Percentiles rank a stretch among this genome's conserved stretches.
Evolutionary conservation across 1,140 invertebrate species (phyloP).

Genomic region (Leptestheria dahalacensis): DNA sequence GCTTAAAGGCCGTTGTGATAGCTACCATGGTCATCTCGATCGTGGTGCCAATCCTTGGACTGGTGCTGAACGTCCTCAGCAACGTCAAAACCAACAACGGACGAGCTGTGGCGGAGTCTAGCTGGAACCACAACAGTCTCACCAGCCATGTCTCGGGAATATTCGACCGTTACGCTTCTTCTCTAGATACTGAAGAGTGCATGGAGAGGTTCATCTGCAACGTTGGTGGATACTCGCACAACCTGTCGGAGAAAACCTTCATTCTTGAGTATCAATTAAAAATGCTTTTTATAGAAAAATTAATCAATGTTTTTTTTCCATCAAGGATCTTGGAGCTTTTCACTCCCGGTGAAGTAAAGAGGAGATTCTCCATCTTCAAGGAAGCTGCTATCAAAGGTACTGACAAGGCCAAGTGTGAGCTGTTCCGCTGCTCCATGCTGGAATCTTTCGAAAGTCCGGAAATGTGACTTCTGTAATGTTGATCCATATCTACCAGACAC

Average conservation of each 20-base stretch:
- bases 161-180: not conserved
- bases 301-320: not conserved
- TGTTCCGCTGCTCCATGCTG: not conserved
- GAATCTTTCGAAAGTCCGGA: not conserved
- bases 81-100: not conserved
- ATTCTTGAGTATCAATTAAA: not conserved
- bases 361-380: not conserved
- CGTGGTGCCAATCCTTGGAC: not conserved
- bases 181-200: not conserved
- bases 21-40: not conserved
- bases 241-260: not conserved
- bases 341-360: not conserved
- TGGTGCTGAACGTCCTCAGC: not conserved
- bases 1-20: not conserved
- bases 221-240: not conserved
- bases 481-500: not conserved
- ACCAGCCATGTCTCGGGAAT: not conserved
- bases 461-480: not conserved
- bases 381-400: constrained; percentile 1
- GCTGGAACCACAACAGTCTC: not conserved
- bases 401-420: not conserved
- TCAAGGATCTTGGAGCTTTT: not conserved
- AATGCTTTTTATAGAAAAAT: not conserved
- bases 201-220: constrained; percentile 8
- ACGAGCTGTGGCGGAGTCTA: not conserved